A percentile compares a stretch with the other conserved stretches of the same genome.
phyloP scores from a whole-genome alignment of 2,113 vertebrate genomes.

The Rynchops niger region DNA sequence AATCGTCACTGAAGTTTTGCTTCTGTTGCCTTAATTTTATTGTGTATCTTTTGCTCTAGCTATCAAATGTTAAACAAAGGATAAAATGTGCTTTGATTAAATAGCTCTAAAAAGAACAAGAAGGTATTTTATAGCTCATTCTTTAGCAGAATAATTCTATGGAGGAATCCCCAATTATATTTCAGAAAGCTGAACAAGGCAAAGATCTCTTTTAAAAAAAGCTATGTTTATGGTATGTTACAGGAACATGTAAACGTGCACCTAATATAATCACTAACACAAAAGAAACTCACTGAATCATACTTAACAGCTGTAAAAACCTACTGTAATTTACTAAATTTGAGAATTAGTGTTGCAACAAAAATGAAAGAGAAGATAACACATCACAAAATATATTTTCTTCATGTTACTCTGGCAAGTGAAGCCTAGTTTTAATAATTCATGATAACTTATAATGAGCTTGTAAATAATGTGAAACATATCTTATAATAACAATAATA shows the following conservation, averaged over 20 bases:
- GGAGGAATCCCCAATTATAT: not conserved
- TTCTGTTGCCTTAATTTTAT: not conserved
- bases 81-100: not conserved
- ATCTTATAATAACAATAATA: not conserved
- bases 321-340: not conserved
- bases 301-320: not conserved
- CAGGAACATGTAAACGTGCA: not conserved
- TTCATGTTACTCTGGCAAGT: not conserved
- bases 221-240: not conserved
- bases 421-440: not conserved
- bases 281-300: not conserved
- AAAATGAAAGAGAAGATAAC: not conserved
- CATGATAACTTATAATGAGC: not conserved
- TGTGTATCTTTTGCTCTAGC: not conserved
- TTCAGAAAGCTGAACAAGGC: not conserved
- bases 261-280: not conserved
- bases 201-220: not conserved
- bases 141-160: not conserved
- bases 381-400: not conserved
- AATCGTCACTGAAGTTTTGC: not conserved
- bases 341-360: not conserved
- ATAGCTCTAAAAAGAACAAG: not conserved
- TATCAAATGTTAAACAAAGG: not conserved
- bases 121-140: not conserved
- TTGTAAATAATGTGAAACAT: not conserved